Evolutionary conservation across 2,113 vertebrate genomes (phyloP).

Genomic region (Carassius gibelio): DNA sequence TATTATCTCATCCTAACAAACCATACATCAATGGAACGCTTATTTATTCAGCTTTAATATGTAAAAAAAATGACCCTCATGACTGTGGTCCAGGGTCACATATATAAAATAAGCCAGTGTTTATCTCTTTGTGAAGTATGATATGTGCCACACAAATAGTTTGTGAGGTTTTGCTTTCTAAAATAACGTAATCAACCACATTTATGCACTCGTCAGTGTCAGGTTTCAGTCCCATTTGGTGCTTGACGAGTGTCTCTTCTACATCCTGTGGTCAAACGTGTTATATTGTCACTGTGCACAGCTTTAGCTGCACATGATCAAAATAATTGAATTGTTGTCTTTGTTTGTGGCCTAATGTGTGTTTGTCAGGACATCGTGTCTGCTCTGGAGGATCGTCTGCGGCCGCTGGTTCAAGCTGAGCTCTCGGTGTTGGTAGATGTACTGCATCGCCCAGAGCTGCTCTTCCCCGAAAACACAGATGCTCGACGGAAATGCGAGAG

Average conservation of each 20-base stretch:
- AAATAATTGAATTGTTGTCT: not conserved
- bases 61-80: too few relatives aligned
- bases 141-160: not conserved
- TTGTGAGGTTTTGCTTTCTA: not conserved
- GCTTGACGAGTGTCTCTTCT: not conserved
- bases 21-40: too few relatives aligned
- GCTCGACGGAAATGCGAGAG: conserved; percentile 95
- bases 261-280: not conserved
- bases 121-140: not conserved
- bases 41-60: too few relatives aligned
- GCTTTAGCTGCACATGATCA: not conserved
- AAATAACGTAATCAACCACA: not conserved
- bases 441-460: conserved; percentile 92
- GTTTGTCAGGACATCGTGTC: conserved; percentile 91
- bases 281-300: not conserved
- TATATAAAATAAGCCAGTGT: not conserved
- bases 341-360: not conserved
- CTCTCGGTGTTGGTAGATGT: conserved; percentile 96
- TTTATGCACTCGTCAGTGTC: not conserved
- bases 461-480: conserved; percentile 97
- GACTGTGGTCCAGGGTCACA: too few relatives aligned
- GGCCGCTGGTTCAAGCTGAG: conserved; percentile 95
- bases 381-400: conserved; percentile 89
- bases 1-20: too few relatives aligned
- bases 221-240: not conserved